Percentiles rank a stretch among this genome's conserved stretches.
Evolutionary conservation across 2,888 invertebrate genomes (phyloP).

Genomic region (Scaptomyza flava): DNA sequence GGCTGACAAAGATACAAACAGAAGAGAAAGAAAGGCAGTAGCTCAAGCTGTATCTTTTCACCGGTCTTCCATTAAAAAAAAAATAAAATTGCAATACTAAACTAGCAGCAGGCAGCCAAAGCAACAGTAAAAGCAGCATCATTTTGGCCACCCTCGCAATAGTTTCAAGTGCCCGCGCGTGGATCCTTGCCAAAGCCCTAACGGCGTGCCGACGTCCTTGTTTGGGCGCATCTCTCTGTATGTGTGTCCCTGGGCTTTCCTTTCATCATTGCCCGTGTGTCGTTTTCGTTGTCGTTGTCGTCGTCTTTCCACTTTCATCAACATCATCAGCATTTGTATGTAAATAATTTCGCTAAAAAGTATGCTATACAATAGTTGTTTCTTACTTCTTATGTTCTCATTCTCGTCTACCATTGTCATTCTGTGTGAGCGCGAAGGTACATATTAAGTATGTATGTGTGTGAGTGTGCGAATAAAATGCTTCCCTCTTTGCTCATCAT

Average conservation of each 20-base stretch:
- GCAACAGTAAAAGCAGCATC: conserved; percentile 32
- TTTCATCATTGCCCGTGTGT: conserved; percentile 17
- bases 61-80: not conserved
- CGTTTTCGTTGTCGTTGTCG: conserved; percentile 9
- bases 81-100: conserved; percentile 40
- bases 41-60: conserved; percentile 10
- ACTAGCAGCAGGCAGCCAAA: conserved; percentile 46
- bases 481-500: conserved; percentile 37
- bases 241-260: conserved; percentile 24
- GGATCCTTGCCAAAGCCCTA: conserved; percentile 36
- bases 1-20: conserved; percentile 1
- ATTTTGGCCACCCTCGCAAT: conserved; percentile 55
- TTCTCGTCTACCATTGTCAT: conserved; percentile 40
- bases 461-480: conserved; percentile 22
- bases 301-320: conserved; percentile 62
- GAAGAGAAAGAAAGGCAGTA: conserved; percentile 6
- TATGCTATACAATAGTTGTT: conserved; percentile 57
- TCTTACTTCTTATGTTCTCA: conserved; percentile 40
- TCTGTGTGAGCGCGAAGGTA: conserved; percentile 17
- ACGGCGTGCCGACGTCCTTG: conserved; percentile 56
- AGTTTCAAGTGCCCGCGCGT: conserved; percentile 55
- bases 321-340: conserved; percentile 67
- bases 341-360: conserved; percentile 67
- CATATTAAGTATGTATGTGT: conserved; percentile 7
- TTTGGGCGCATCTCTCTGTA: conserved; percentile 36